A percentile compares a stretch with the other conserved stretches of the same genome.
Evolutionary conservation across 1,140 invertebrate genomes (phyloP).

Genomic region (Aphidius ervi): DNA sequence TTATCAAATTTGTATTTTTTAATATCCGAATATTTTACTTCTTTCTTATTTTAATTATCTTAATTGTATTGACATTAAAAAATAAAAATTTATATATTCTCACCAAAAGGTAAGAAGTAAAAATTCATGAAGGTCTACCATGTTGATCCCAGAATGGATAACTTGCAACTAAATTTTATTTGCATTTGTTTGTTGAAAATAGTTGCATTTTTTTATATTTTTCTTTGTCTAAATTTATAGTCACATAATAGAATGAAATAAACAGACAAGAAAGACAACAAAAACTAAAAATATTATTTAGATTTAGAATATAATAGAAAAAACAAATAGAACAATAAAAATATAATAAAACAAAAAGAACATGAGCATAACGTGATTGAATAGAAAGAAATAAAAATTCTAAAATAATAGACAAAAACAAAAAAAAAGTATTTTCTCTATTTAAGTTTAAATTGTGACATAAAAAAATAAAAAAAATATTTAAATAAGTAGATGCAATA

Average conservation of each 20-base stretch:
- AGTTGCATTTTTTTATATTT: not conserved
- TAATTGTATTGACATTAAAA: too few species aligned
- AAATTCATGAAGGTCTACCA: slow-evolving; percentile 33
- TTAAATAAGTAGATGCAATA: slow-evolving; percentile 11
- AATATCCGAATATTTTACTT: too few species aligned
- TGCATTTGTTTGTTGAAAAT: not conserved
- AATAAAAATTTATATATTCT: not conserved
- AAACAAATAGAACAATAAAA: not conserved
- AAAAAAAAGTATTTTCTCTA: not conserved
- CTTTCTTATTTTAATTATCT: too few species aligned
- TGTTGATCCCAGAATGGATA: slow-evolving; percentile 21
- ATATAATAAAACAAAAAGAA: slow-evolving; percentile 1
- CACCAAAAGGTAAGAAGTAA: slow-evolving; percentile 29
- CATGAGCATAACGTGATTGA: not conserved
- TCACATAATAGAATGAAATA: not conserved
- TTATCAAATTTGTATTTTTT: too few species aligned
- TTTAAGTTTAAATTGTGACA: slow-evolving; percentile 1
- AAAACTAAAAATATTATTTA: slow-evolving; percentile 11
- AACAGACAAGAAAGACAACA: not conserved
- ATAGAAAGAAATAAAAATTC: slow-evolving; percentile 4
- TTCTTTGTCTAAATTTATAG: slow-evolving; percentile 1
- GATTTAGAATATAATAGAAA: slow-evolving; percentile 5
- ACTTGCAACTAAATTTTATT: slow-evolving; percentile 29
- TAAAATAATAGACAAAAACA: slow-evolving; percentile 8
- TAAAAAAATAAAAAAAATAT: slow-evolving; percentile 4